phyloP scores from a whole-genome alignment of 1,140 invertebrate genomes.

The Drosophila biarmipes region DNA sequence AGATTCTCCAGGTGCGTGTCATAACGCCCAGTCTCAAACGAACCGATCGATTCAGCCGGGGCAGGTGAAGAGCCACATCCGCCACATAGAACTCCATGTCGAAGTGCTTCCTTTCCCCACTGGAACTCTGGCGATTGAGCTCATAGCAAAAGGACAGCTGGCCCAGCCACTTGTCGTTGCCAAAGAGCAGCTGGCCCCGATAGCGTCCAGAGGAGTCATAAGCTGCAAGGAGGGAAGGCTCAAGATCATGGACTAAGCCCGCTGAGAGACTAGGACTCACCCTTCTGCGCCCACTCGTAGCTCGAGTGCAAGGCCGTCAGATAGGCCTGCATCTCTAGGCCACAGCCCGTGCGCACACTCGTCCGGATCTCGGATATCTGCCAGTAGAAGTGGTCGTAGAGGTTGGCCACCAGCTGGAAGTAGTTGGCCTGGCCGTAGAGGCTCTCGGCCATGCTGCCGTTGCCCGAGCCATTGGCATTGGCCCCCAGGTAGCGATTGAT shows the following conservation, averaged over 20 bases:
- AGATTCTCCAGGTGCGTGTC: not conserved
- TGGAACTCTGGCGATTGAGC: slow-evolving; percentile 64
- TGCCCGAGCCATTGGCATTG: slow-evolving; percentile 31
- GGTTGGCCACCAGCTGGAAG: slow-evolving; percentile 80
- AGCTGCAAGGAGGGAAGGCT: slow-evolving; percentile 85
- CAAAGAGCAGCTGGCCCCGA: slow-evolving; percentile 91
- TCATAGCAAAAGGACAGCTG: slow-evolving; percentile 85
- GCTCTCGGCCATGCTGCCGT: slow-evolving; percentile 59
- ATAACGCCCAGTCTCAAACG: slow-evolving; percentile 12
- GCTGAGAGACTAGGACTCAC: slow-evolving; percentile 48
- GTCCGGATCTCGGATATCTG: slow-evolving; percentile 74
- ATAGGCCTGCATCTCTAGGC: slow-evolving; percentile 78
- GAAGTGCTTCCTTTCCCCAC: slow-evolving; percentile 73
- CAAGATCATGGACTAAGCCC: not conserved
- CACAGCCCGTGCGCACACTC: slow-evolving; percentile 70
- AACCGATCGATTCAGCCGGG: slow-evolving; percentile 64
- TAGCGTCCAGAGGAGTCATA: slow-evolving; percentile 93
- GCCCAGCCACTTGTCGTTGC: slow-evolving; percentile 93
- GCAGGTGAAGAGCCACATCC: slow-evolving; percentile 56
- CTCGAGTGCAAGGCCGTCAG: slow-evolving; percentile 74
- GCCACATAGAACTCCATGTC: slow-evolving; percentile 78
- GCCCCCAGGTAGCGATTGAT: slow-evolving; percentile 61
- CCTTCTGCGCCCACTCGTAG: slow-evolving; percentile 78
- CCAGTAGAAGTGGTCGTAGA: slow-evolving; percentile 83
- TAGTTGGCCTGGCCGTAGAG: slow-evolving; percentile 71